Base-by-base conservation (phyloP, 2,797 vertebrate species). In the Parotocinclus haroldoi region DNA sequence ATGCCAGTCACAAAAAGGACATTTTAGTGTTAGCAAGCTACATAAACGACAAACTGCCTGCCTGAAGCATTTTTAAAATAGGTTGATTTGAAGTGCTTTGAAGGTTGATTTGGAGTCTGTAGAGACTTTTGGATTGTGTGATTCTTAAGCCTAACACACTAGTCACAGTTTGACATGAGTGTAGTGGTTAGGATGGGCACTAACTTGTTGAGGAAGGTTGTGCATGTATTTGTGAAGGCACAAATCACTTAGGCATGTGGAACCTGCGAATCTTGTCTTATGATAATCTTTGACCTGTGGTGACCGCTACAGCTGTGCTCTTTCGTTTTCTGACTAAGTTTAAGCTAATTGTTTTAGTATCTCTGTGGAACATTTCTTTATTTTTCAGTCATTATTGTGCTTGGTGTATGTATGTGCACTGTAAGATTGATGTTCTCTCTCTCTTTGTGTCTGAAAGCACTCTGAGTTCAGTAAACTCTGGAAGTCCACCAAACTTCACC, bases 391-490 rank as follows among this genome's bases (percentile, higher is more conserved):
- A 27, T 27, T 27, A 5, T 13, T 50, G 45, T 50, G 59, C 44
- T 64, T 14, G 9, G 45, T 61, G 58, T 61, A 9, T 17, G 44
- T 62, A 78, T 82, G 78, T 84, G 77, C 27, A 27, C 81, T 78
- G 80, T 77, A 77, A 73, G 62, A 60, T 63, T 69, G 51, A 61
- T 46, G 45, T 10, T 19, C 46, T 74, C 51, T 66, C 49, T 66
- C 62, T 61, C 12, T 60, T 38, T 54, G 36, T 65, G n/a, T 66
- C 38, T 59, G 9, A 12, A 86, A 95, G 92, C 81, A 94, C 93
- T 68, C 86, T 92, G 85, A 93, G 92, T 82, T 96, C 94, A 66
- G 88, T 92, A 77, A 92, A 92, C 78, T 94, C 94, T 27, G 92
- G 87, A 79, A 96, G 94, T 83, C 92, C 93, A 0, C 88, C 92